Base-by-base conservation (phyloP, 2,888 invertebrate species). In the Proisotoma minuta region DNA sequence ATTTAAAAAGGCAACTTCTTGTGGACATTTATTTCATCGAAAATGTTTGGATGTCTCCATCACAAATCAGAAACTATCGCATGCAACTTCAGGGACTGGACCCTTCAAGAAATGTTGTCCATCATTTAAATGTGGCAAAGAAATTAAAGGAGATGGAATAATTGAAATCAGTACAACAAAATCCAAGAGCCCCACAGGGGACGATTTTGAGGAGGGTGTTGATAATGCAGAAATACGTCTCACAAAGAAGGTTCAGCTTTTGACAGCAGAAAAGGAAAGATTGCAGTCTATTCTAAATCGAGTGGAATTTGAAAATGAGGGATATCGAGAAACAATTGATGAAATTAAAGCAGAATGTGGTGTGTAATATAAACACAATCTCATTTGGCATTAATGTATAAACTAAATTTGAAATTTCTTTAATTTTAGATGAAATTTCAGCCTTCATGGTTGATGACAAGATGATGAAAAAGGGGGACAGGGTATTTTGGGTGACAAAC, bases 31-130 rank as follows among this genome's bases (percentile, higher is more conserved):
- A 8, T 68, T 65, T 52, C 68, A 68, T 26, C 20, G 10, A 22
- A 65, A 68, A 27, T 68, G 68, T 28, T 60, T 68, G 28, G 68
- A 68, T 22, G 65, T 57, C 8, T 65, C 65, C 2, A 23, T 68
- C 0, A 68, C 68, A 3, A 63, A 68, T 54, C 65, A 65, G 27
- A 68, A 65, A 29, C 43, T 68, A 39, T 47, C 59, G 1, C 68
- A 68, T 47, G 61, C 61, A 1, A 26, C 27, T 26, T 34, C 63
- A 51, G 68, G 68, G 22, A 57, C 54, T 24, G 68, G 68, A 22
- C 65, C 68, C 24, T 49, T 65, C 5, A 52, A 60, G 68, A 65
- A 58, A 51, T 12, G n/a, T 48, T 68, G 68, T 51, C 68, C 68
- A 24, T 63, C 57, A 1, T 20, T 22, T 20, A 26, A 59, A 29